Base-by-base conservation (phyloP, 2,888 invertebrate species). In the Oligia strigilis region DNA sequence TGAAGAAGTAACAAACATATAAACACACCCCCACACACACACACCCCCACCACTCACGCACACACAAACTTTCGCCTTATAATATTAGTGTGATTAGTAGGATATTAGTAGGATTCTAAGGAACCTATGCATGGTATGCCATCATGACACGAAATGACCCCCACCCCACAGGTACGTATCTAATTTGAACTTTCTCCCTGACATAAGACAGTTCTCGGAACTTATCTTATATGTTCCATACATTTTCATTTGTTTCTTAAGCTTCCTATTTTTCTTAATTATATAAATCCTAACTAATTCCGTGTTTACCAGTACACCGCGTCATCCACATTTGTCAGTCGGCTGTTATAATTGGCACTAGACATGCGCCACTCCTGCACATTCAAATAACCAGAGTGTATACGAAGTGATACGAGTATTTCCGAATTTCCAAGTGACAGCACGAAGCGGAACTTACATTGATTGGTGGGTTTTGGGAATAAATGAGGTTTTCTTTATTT, bases 281-380 rank as follows among this genome's bases (percentile, higher is more conserved):
- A 11, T 43, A 64, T 14, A 62, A 62, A 70, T 14, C 0, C 1
- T 19, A 43, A 81, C 14, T 6, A 29, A 77, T 69, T 78, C 60
- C 36, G 88, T 82, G 14, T 72, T 49, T 64, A 80, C 81, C 72
- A 78, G 84, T 88, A 87, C 81, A 49, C 40, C 72, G 67, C 83
- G 77, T 81, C 87, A 81, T 80, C 62, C 77, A 71, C 90, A 89
- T 92, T 90, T 91, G 90, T 91, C 92, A 92, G 82, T 88, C 90
- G 86, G 73, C 88, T 80, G 87, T 87, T 86, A 89, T 92, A 92
- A 92, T 92, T 92, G 92, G 92, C 88, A 89, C 83, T 90, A 85
- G 82, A 87, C 89, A 85, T 85, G 84, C 91, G 81, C 88, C 87
- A 88, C 90, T 90, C 88, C 83, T 83, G 88, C 87, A 85, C 88